Percentiles rank a stretch among this genome's conserved stretches.
Evolutionary conservation across 2,888 invertebrate species (phyloP).

Genomic region (Rosalia funebris): DNA sequence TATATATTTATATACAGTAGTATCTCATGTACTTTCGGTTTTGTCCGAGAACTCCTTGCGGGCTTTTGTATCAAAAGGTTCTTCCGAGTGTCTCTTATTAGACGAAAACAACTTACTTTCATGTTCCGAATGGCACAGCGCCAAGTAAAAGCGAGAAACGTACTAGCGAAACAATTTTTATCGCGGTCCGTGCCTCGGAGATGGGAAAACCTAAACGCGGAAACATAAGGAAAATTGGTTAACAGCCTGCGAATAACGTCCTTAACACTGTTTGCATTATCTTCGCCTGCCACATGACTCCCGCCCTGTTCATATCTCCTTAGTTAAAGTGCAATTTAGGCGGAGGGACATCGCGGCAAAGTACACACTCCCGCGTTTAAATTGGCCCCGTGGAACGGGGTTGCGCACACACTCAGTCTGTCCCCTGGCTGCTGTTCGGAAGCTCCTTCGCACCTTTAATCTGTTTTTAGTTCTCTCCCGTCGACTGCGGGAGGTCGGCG

Average conservation of each 20-base stretch:
- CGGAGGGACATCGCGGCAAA: slow-evolving; percentile 5
- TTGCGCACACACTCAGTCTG: too few species aligned
- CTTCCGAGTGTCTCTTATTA: too few species aligned
- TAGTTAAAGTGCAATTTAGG: slow-evolving; percentile 15
- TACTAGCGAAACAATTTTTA: not conserved
- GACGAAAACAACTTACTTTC: too few species aligned
- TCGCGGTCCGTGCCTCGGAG: not conserved
- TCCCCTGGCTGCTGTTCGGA: too few species aligned
- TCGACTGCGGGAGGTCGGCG: too few species aligned
- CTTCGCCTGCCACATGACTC: slow-evolving; percentile 3
- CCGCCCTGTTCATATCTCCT: slow-evolving; percentile 19
- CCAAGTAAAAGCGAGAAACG: not conserved
- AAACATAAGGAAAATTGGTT: slow-evolving; percentile 15
- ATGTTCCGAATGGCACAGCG: too few species aligned
- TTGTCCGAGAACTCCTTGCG: too few species aligned
- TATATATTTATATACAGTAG: too few species aligned
- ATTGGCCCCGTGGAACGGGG: slow-evolving; percentile 9
- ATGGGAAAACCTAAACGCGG: slow-evolving; percentile 12
- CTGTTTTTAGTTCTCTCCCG: too few species aligned
- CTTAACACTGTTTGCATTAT: slow-evolving; percentile 16
- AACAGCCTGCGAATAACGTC: slow-evolving; percentile 14
- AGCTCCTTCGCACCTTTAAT: too few species aligned
- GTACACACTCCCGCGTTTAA: slow-evolving; percentile 21
- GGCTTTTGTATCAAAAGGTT: too few species aligned
- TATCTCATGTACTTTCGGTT: too few species aligned